Percentiles rank a stretch among this genome's conserved stretches.
phyloP scores from a whole-genome alignment of 2,113 vertebrate species.

The Hydropotes inermis region DNA sequence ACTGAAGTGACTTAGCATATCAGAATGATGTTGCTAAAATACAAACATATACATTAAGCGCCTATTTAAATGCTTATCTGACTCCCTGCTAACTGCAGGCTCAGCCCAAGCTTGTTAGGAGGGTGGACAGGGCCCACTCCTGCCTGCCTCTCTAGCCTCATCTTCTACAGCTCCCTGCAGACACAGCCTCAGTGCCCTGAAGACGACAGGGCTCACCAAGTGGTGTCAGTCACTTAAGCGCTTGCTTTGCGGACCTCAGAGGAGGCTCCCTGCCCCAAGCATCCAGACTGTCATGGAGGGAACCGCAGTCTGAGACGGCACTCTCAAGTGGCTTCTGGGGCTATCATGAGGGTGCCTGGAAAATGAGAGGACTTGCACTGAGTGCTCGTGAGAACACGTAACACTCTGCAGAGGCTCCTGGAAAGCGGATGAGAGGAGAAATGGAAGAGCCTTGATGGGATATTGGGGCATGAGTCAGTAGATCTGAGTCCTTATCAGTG shows the following conservation, averaged over 20 bases:
- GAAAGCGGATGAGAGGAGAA: not conserved
- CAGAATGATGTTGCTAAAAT: not conserved
- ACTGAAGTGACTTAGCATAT: not conserved
- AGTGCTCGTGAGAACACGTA: not conserved
- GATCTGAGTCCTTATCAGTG: not conserved
- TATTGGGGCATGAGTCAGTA: not conserved
- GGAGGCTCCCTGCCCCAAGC: not conserved
- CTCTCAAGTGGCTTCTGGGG: not conserved
- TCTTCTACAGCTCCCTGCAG: not conserved
- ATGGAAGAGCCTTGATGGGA: not conserved
- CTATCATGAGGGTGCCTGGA: not conserved
- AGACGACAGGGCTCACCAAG: not conserved
- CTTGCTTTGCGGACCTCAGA: not conserved
- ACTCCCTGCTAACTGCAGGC: not conserved
- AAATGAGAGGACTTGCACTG: not conserved
- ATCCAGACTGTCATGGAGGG: not conserved
- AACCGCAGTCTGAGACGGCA: not conserved
- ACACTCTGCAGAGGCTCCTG: not conserved
- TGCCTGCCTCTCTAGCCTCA: not conserved
- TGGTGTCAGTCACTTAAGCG: rapidly evolving
- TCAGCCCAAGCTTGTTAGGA: not conserved
- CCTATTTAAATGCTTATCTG: not conserved
- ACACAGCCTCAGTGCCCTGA: not conserved
- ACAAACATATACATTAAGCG: not conserved
- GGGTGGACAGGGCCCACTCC: not conserved